These are phyloP conservation scores for Caenorhabditis wallacei DNA, from an alignment of 2,888 invertebrate species.

Conservation along the genomic window DNA sequence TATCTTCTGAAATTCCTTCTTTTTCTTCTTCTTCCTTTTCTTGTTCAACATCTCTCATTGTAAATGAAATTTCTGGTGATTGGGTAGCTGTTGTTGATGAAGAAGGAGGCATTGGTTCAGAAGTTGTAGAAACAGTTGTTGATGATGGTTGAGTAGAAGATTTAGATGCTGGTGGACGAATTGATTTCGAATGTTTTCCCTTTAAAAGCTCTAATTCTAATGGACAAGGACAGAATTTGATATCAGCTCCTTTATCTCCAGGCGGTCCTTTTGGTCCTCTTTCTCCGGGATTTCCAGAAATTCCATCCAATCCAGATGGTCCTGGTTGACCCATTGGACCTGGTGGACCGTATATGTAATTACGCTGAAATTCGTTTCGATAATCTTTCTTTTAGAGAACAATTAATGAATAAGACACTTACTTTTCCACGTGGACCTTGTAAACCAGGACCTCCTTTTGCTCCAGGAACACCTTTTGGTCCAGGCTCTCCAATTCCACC, in stretches of 20 bases:
- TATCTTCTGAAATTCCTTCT: slow-evolving; percentile 34
- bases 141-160: neutral
- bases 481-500: slow-evolving; percentile 72
- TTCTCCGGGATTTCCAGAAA: slow-evolving; percentile 77
- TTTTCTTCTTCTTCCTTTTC: slow-evolving; percentile 1
- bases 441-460: slow-evolving; percentile 69
- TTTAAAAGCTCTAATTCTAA: slow-evolving; percentile 73
- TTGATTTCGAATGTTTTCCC: slow-evolving; percentile 49
- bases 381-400: no score
- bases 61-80: neutral
- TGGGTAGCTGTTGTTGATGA: slow-evolving; percentile 10
- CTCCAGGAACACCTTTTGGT: slow-evolving; percentile 72
- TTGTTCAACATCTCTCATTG: neutral
- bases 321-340: slow-evolving; percentile 81
- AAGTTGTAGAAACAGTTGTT: slow-evolving; percentile 22
- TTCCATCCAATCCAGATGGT: slow-evolving; percentile 80
- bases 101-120: slow-evolving; percentile 34
- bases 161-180: slow-evolving; percentile 32
- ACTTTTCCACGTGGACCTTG: slow-evolving; percentile 74
- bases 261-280: slow-evolving; percentile 69
- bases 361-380: slow-evolving; percentile 59
- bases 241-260: slow-evolving; percentile 81
- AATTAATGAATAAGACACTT: neutral
- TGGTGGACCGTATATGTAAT: slow-evolving; percentile 81
- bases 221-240: slow-evolving; percentile 82